These are phyloP conservation scores for Silurus meridionalis DNA, from an alignment of 2,113 vertebrate species.

Conservation along the genomic window DNA sequence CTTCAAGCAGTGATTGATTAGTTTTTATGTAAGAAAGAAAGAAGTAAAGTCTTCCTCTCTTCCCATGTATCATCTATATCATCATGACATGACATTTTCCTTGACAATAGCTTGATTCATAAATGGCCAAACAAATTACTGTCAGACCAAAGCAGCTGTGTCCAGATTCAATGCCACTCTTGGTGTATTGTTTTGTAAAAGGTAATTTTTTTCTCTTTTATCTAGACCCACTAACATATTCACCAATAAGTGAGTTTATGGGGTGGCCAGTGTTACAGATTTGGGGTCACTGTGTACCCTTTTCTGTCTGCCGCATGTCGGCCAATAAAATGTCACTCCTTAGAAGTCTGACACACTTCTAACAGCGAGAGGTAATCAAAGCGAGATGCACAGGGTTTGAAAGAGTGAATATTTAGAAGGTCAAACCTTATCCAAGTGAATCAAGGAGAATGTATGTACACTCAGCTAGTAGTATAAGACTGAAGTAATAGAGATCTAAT, in stretches of 20 bases:
- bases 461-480: not conserved
- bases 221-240: not conserved
- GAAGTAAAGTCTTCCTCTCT: not conserved
- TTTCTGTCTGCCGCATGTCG: not conserved
- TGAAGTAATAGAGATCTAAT: not conserved
- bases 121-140: slow-evolving; percentile 14
- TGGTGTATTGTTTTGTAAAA: slow-evolving; percentile 20
- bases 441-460: not conserved
- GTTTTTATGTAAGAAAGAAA: not conserved
- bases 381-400: not conserved
- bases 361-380: slow-evolving; percentile 20
- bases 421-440: not conserved
- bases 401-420: slow-evolving; percentile 20
- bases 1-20: not conserved
- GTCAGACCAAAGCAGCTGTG: slow-evolving; percentile 9
- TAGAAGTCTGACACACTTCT: slow-evolving; percentile 24
- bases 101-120: slow-evolving; percentile 15
- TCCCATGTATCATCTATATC: slow-evolving; percentile 15
- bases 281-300: not conserved
- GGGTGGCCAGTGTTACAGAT: not conserved
- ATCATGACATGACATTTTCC: slow-evolving; percentile 33
- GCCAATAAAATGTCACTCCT: slow-evolving; percentile 40
- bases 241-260: not conserved
- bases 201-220: not conserved
- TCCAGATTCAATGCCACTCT: not conserved